These are phyloP conservation scores for Penaeus monodon DNA, from an alignment of 2,888 invertebrate species.

Conservation along the genomic window DNA sequence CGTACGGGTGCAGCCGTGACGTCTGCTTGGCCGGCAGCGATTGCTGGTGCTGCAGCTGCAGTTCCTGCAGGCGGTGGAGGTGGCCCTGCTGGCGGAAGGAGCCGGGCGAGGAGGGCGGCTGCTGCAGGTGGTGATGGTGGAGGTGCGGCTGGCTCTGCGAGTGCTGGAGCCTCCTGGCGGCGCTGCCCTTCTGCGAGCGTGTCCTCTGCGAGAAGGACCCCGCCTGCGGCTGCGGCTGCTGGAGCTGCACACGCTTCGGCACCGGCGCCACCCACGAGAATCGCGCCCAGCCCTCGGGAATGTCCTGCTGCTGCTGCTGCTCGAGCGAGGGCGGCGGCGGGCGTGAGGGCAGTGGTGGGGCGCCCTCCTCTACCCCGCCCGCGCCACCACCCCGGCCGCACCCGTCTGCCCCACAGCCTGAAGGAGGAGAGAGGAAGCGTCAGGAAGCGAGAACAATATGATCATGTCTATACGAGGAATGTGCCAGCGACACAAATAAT, in stretches of 20 bases:
- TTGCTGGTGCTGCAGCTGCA: constrained; percentile 37
- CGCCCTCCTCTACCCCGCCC: constrained; percentile 19
- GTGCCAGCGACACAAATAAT: no score
- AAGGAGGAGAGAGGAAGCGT: background rate
- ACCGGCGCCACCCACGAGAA: constrained; percentile 39
- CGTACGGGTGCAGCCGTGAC: constrained; percentile 13
- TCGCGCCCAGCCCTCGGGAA: constrained; percentile 46
- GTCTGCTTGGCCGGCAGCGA: constrained; percentile 19
- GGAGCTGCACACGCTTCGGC: background rate
- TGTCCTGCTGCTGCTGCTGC: background rate
- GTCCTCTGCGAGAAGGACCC: no score
- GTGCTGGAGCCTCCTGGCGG: constrained; percentile 9
- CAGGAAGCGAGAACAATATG: background rate
- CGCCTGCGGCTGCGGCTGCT: constrained; percentile 25
- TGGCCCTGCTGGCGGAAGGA: constrained; percentile 15
- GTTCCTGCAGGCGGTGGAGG: constrained; percentile 24
- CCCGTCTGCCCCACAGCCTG: constrained; percentile 56
- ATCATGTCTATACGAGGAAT: no score
- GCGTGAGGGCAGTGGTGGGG: constrained; percentile 40
- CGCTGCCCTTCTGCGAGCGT: background rate
- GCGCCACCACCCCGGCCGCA: constrained; percentile 42
- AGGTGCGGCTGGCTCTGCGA: constrained; percentile 15
- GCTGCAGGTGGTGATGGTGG: background rate
- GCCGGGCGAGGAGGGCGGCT: background rate
- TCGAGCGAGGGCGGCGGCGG: constrained; percentile 11